Conservation (phyloP, 1,140 invertebrate genomes). For the Drosophila pseudoobscura region DNA sequence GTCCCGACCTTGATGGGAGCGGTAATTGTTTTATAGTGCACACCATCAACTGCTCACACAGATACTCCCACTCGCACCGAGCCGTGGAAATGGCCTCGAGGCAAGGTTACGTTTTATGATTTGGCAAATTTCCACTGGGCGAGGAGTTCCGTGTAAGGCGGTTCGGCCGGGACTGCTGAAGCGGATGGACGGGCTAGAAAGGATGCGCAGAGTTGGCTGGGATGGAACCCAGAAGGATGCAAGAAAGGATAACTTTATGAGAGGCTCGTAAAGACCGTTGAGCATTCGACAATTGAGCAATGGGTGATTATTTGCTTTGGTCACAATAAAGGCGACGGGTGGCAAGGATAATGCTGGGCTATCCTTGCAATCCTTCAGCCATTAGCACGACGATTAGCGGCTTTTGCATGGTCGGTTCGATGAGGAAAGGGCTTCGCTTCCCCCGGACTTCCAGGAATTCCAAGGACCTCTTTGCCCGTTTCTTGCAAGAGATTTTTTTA, state of each 20-base stretch:
- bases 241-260: constrained; percentile 80
- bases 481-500: not conserved
- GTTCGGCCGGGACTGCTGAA: constrained; percentile 1
- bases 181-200: constrained; percentile 35
- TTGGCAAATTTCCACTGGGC: constrained; percentile 54
- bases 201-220: constrained; percentile 72
- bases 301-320: constrained; percentile 81
- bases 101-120: constrained; percentile 72
- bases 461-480: not conserved
- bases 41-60: not conserved
- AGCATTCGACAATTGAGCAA: constrained; percentile 72
- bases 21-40: constrained; percentile 64
- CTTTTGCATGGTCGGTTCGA: constrained; percentile 25
- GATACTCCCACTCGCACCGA: not conserved
- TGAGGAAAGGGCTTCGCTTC: constrained; percentile 50
- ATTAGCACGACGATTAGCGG: constrained; percentile 73
- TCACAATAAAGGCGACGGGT: constrained; percentile 77
- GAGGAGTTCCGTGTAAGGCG: constrained; percentile 51
- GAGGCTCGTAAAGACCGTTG: constrained; percentile 61
- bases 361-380: constrained; percentile 51
- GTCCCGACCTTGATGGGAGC: constrained; percentile 64
- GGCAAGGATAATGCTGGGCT: constrained; percentile 65
- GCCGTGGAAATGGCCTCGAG: constrained; percentile 2
- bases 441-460: constrained; percentile 39
- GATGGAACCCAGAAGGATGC: constrained; percentile 42